Percentiles rank a stretch among this genome's conserved stretches.
These are phyloP conservation scores for Drosophila ezoana DNA, from an alignment of 2,888 invertebrate genomes.

Conservation along the genomic window DNA sequence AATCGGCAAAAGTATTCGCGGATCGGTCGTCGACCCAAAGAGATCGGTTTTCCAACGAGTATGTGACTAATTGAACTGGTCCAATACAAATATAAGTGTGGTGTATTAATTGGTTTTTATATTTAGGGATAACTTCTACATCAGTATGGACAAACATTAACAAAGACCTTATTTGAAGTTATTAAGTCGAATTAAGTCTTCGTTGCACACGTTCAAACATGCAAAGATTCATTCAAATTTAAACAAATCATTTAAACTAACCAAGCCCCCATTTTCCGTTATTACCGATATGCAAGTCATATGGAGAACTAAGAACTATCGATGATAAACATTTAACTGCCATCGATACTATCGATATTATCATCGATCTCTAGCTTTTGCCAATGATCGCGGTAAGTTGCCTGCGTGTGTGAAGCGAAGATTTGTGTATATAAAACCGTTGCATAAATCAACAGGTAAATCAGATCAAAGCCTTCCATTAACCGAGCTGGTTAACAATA, in stretches of 20 bases:
- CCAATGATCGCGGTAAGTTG: conserved; percentile 57
- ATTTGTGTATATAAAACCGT: conserved; percentile 71
- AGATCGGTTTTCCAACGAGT: too few species aligned
- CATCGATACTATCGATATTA: conserved; percentile 48
- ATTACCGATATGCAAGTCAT: background rate
- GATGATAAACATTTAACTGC: too few species aligned
- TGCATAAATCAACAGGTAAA: conserved; percentile 74
- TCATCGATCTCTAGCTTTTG: conserved; percentile 27
- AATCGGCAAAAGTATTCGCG: too few species aligned
- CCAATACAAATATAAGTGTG: too few species aligned
- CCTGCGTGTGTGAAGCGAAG: conserved; percentile 47
- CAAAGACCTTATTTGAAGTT: too few species aligned
- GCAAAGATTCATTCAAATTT: background rate
- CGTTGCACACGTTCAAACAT: too few species aligned
- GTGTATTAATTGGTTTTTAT: too few species aligned
- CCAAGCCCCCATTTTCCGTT: conserved; percentile 27
- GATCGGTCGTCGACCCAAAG: too few species aligned
- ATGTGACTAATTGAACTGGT: too few species aligned
- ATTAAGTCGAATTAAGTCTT: too few species aligned
- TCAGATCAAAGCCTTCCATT: conserved; percentile 42
- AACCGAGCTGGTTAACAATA: conserved; percentile 33
- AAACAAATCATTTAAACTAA: background rate
- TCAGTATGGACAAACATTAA: too few species aligned
- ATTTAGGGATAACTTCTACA: too few species aligned
- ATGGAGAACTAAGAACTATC: background rate